These are phyloP conservation scores for Ibidorhyncha struthersii DNA, from an alignment of 2,113 vertebrate species.

Conservation along the genomic window DNA sequence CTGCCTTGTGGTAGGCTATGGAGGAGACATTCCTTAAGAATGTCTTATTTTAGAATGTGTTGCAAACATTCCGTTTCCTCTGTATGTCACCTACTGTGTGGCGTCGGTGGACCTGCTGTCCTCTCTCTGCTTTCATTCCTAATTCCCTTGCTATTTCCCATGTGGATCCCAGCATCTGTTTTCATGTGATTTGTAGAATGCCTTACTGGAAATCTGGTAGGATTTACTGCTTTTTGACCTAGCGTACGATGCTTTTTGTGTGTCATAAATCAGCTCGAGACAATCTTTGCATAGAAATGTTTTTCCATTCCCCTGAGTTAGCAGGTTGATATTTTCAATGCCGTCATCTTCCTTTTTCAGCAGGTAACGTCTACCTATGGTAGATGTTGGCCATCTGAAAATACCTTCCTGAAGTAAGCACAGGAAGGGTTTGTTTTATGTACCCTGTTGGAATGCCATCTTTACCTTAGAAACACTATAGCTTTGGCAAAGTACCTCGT, in stretches of 20 bases:
- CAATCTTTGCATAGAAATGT: background rate
- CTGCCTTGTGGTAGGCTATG: background rate
- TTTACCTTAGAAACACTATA: background rate
- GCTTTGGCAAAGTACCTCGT: background rate
- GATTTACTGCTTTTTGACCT: background rate
- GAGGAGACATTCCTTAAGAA: background rate
- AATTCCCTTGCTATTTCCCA: background rate
- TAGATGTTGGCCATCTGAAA: background rate
- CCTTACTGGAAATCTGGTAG: background rate
- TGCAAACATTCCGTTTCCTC: background rate
- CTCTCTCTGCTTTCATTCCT: background rate
- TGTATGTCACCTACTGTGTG: background rate
- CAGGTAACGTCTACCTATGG: background rate
- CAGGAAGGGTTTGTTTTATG: background rate
- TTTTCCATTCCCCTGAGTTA: background rate
- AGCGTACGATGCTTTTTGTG: fast-evolving
- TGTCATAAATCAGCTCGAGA: background rate
- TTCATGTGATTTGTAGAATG: background rate
- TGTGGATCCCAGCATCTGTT: background rate
- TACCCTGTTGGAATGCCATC: background rate
- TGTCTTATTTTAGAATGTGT: background rate
- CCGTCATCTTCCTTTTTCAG: background rate
- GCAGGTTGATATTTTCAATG: background rate
- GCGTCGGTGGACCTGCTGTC: background rate
- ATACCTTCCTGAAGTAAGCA: background rate